Conservation (phyloP, 2,797 vertebrate species). For the Scyliorhinus canicula region DNA sequence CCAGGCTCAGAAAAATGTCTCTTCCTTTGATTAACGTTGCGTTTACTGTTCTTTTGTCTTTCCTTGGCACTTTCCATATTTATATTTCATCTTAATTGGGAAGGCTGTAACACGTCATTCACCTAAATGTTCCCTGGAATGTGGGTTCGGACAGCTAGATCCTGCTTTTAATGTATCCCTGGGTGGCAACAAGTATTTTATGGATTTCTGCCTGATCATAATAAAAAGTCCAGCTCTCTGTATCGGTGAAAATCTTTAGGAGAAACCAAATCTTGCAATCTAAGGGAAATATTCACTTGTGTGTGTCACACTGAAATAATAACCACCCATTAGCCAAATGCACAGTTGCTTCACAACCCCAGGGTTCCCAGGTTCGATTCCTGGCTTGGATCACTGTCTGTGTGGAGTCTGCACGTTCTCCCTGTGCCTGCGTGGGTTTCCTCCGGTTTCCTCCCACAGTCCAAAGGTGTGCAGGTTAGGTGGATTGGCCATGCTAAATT, state of each 20-base stretch:
- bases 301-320: neutral
- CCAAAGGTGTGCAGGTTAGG: no score
- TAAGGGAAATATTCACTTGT: neutral
- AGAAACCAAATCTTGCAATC: neutral
- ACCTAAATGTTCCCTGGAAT: neutral
- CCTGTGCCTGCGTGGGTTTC: no score
- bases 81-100: neutral
- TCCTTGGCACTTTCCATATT: neutral
- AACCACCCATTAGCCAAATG: neutral
- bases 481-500: no score
- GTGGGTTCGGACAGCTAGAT: neutral
- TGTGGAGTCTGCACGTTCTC: no score
- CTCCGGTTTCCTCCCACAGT: no score
- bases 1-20: neutral
- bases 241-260: neutral
- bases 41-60: neutral
- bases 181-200: neutral
- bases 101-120: neutral
- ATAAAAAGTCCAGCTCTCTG: neutral
- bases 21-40: neutral
- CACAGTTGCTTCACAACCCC: no score
- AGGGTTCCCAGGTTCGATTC: no score
- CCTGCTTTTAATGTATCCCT: neutral
- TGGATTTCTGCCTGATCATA: neutral
- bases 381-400: no score